Evolutionary conservation across 1,140 invertebrate genomes (phyloP).

Genomic region (Luehdorfia chinensis): DNA sequence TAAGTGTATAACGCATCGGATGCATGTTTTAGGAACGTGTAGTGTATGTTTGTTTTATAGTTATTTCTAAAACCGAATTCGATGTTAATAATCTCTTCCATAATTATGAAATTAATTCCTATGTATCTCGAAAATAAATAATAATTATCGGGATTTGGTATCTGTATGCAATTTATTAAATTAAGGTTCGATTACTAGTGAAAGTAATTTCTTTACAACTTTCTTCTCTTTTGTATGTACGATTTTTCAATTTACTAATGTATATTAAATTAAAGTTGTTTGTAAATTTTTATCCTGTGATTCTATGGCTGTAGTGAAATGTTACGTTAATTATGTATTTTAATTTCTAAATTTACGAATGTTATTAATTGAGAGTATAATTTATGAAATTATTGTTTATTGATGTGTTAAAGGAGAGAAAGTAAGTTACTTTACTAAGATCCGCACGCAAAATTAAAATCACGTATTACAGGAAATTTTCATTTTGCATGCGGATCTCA

Average conservation of each 20-base stretch:
- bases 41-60: constrained; percentile 41
- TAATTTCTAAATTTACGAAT: constrained; percentile 8
- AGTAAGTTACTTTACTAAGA: too few relatives aligned
- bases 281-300: constrained; percentile 11
- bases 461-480: too few relatives aligned
- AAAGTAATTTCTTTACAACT: neutral
- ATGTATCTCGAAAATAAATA: constrained; percentile 6
- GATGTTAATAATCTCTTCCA: constrained; percentile 41
- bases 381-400: neutral
- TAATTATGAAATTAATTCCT: constrained; percentile 9
- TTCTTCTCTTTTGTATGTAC: neutral
- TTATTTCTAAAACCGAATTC: constrained; percentile 60
- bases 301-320: constrained; percentile 11
- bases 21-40: constrained; percentile 10
- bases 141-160: neutral
- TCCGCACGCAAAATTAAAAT: too few relatives aligned
- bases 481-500: too few relatives aligned
- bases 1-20: too few relatives aligned
- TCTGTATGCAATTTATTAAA: neutral
- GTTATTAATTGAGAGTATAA: neutral
- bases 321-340: constrained; percentile 6
- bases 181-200: neutral
- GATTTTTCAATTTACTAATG: neutral
- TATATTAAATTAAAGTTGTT: neutral
- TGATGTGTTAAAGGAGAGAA: too few relatives aligned